Base-by-base conservation (phyloP, 2,888 invertebrate genomes). In the Tuta absoluta region DNA sequence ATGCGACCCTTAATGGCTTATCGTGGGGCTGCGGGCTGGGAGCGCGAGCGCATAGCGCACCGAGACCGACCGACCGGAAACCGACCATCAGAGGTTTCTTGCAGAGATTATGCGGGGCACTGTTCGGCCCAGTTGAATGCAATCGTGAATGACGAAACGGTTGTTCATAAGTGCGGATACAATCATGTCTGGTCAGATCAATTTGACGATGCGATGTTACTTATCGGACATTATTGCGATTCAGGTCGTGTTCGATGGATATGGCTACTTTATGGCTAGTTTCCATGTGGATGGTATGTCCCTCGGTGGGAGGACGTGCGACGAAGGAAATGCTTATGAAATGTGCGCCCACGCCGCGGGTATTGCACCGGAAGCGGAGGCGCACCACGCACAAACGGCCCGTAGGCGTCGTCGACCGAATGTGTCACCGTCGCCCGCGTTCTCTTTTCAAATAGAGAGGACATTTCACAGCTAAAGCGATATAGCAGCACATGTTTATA, bases 311-410 rank as follows among this genome's bases (percentile, higher is more conserved):
- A 85, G 86, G 87, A 85, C 86, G 83, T 72, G 72, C 73, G 75
- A 69, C 78, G 79, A 81, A 89, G 89, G 89, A 91, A 89, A 79
- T 77, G 81, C 79, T 87, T 86, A 85, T 85, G 85, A 88, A 85
- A 86, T 73, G 72, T 72, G 80, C 82, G 80, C 89, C 88, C 85
- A 87, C 89, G 81, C 81, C 66, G 72, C 67, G 60, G 69, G 71
- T 66, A 70, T 69, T 70, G 78, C 75, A 76, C 78, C 86, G 87
- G 89, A 89, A 87, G 84, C 84, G 84, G 84, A 84, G 86, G 83
- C 85, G 81, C 84, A 78, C 77, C 74, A 75, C 77, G 76, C 77
- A 74, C 71, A 72, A 69, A 64, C 67, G 69, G 70, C 62, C 64
- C 67, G 85, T 84, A 80, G 86, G 85, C 81, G 84, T 71, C 76